These are phyloP conservation scores for Sitta europaea DNA, from an alignment of 2,113 vertebrate genomes.

Conservation along the genomic window DNA sequence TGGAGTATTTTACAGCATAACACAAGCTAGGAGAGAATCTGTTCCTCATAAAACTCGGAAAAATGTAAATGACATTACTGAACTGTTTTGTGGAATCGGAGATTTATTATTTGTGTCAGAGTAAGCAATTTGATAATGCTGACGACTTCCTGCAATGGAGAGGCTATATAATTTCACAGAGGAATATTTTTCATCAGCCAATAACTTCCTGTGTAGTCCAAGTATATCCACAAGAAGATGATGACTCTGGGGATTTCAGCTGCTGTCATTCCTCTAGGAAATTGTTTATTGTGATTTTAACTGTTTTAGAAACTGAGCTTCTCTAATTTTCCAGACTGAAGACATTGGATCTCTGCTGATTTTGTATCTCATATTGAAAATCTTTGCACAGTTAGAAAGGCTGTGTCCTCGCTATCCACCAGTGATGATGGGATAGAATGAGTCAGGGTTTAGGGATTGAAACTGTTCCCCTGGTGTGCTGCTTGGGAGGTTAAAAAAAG, in stretches of 20 bases:
- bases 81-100: not conserved
- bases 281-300: slow-evolving; percentile 21
- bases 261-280: not conserved
- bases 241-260: not conserved
- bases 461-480: not conserved
- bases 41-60: not conserved
- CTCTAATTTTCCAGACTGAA: slow-evolving; percentile 31
- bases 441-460: not conserved
- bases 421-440: not conserved
- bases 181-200: not conserved
- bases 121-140: slow-evolving; percentile 24
- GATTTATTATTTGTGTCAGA: slow-evolving; percentile 25
- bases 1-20: not conserved
- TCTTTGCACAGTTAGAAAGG: not conserved
- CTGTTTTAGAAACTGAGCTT: not conserved
- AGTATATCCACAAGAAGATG: not conserved
- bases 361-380: not conserved
- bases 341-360: not conserved
- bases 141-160: slow-evolving; percentile 40
- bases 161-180: slow-evolving; percentile 24
- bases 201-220: slow-evolving; percentile 14
- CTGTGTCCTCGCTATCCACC: not conserved
- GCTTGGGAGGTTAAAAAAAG: not conserved
- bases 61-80: not conserved
- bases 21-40: not conserved